Conservation (phyloP, 2,888 invertebrate species). For the Cotesia congregata region DNA sequence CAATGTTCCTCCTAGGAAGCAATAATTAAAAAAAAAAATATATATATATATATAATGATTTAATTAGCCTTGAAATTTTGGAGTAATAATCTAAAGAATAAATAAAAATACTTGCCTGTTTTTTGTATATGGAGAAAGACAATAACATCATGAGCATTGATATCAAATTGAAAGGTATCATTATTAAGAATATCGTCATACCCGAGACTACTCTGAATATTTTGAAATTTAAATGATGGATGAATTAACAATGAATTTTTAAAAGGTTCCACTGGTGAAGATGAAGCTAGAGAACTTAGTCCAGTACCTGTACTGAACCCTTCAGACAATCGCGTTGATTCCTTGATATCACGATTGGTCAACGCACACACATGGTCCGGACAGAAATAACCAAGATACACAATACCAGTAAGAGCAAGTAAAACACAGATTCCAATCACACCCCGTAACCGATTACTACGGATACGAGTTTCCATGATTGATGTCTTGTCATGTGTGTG, state of each 20-base stretch:
- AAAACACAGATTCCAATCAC: constrained; percentile 86
- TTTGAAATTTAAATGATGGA: constrained; percentile 64
- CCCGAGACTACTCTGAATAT: constrained; percentile 75
- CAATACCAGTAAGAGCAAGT: constrained; percentile 87
- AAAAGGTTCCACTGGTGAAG: constrained; percentile 60
- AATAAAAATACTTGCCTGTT: constrained; percentile 76
- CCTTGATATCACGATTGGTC: constrained; percentile 74
- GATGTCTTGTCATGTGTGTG: constrained; percentile 50
- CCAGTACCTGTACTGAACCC: constrained; percentile 54
- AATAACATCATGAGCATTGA: constrained; percentile 95
- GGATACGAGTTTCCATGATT: constrained; percentile 83
- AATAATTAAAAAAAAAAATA: constrained; percentile 22
- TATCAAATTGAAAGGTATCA: constrained; percentile 90
- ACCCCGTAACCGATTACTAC: constrained; percentile 79
- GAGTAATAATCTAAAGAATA: neutral
- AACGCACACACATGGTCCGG: constrained; percentile 88
- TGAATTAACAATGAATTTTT: constrained; percentile 61
- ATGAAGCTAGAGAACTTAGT: constrained; percentile 54
- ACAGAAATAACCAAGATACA: constrained; percentile 91
- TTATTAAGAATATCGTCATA: constrained; percentile 87
- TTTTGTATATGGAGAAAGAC: constrained; percentile 99
- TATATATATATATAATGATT: neutral
- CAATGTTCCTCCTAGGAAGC: constrained; percentile 84
- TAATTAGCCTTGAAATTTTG: neutral
- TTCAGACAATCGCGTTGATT: constrained; percentile 60